Base-by-base conservation (phyloP, 35 echinoderm and acorn worm species). In the Lytechinus pictus region DNA sequence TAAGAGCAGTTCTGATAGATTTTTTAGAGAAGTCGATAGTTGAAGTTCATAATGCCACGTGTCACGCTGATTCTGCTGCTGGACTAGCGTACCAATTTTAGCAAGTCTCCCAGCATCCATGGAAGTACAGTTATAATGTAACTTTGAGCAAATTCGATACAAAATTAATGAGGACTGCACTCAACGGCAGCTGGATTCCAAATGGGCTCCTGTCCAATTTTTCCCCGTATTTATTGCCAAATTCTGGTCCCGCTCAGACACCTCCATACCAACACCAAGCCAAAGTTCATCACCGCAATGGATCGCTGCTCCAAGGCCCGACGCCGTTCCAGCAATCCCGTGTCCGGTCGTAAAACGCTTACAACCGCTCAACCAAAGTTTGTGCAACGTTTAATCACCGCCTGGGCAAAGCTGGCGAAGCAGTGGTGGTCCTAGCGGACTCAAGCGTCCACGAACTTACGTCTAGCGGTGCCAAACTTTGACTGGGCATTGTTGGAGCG, bases 311-410 rank as follows among this genome's bases (percentile, higher is more conserved):
- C 33, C 87, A 89, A 89, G 27, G 87, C 87, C 87, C 87, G 87
- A 89, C 87, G 33, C 87, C 87, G 87, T 89, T 89, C 87, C 28
- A 89, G 87, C 87, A 89, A 89, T 89, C 87, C 87, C 28, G 28
- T 89, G 28, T 89, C 87, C 87, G 87, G 27, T 89, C 87, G 87
- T 89, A 89, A 51, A 89, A 89, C 87, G 87, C 28, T 89, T 89
- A 89, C 87, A 89, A 89, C 87, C 87, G 87, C 87, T 89, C n/a
- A 27, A 89, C 87, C 87, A 89, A 89, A 89, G 87, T 51, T 89
- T 89, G 87, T 89, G 87, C 87, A 89, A 89, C 87, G 87, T 89
- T 89, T 89, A 89, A 89, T 89, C 87, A 89, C 87, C 87, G 87
- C 87, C 87, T 27, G 87, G 87, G 87, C 87, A 89, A 89, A 89